Conservation (phyloP, 2,888 invertebrate species). For the Parasteatoda lunata region DNA sequence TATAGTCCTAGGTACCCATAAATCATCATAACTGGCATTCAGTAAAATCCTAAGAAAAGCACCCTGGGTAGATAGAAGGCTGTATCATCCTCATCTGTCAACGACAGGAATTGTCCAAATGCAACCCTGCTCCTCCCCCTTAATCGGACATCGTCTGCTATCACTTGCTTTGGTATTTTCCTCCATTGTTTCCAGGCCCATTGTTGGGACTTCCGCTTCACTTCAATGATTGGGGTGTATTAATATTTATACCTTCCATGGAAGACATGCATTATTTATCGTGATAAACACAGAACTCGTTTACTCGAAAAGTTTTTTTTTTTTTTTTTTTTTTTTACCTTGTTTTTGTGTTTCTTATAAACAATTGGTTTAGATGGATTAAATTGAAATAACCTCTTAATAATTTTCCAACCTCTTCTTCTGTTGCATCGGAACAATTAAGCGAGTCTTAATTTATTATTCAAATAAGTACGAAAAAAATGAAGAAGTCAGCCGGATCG, state of each 20-base stretch:
- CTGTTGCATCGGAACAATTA: no score
- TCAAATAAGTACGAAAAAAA: no score
- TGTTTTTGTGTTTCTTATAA: background rate
- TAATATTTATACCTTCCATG: constrained; percentile 59
- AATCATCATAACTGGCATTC: background rate
- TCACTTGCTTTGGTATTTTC: constrained; percentile 25
- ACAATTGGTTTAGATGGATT: background rate
- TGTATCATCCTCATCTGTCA: constrained; percentile 46
- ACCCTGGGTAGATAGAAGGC: constrained; percentile 6
- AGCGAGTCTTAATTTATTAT: no score
- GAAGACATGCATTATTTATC: constrained; percentile 62
- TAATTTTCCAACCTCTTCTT: background rate
- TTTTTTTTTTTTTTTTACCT: background rate
- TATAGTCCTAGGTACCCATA: background rate
- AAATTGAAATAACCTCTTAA: background rate
- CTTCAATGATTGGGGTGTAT: constrained; percentile 8
- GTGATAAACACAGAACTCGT: constrained; percentile 11
- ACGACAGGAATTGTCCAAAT: constrained; percentile 41
- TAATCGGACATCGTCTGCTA: constrained; percentile 38
- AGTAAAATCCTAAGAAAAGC: background rate
- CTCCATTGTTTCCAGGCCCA: constrained; percentile 29
- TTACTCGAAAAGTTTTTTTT: background rate
- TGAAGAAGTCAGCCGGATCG: no score
- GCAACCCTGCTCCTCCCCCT: constrained; percentile 29
- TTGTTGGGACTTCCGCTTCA: constrained; percentile 1